These are phyloP conservation scores for Ovis canadensis DNA, from an alignment of 2,113 vertebrate genomes.

Conservation along the genomic window DNA sequence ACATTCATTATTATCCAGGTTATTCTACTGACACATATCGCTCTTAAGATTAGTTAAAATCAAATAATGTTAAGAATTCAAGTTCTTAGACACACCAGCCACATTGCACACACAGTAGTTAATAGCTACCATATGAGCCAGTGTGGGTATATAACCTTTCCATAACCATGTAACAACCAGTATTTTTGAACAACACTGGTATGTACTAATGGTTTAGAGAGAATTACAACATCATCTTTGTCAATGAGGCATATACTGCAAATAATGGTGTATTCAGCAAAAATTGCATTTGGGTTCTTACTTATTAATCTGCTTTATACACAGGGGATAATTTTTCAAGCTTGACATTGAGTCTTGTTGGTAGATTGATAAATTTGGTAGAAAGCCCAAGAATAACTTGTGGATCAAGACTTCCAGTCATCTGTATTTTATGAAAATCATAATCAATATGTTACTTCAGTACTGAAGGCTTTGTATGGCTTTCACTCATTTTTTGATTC, in stretches of 20 bases:
- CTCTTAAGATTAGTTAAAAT: background rate
- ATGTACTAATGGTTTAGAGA: background rate
- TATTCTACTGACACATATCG: background rate
- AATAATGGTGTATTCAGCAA: background rate
- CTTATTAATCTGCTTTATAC: background rate
- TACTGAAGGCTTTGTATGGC: background rate
- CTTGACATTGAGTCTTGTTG: background rate
- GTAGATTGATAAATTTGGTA: background rate
- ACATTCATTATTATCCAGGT: background rate
- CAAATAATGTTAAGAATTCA: background rate
- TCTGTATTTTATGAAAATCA: background rate
- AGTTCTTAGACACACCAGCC: background rate
- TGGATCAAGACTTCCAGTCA: background rate
- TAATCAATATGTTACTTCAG: background rate
- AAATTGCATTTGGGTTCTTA: background rate
- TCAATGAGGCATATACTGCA: background rate
- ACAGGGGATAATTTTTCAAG: background rate
- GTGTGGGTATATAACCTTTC: background rate
- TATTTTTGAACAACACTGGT: background rate
- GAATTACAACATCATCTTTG: background rate
- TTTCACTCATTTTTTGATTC: background rate
- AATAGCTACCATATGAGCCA: background rate
- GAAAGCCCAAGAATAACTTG: background rate
- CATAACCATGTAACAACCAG: background rate
- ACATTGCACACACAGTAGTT: background rate